Base-by-base conservation (phyloP, 1,140 invertebrate species). In the Gryon sp. region DNA sequence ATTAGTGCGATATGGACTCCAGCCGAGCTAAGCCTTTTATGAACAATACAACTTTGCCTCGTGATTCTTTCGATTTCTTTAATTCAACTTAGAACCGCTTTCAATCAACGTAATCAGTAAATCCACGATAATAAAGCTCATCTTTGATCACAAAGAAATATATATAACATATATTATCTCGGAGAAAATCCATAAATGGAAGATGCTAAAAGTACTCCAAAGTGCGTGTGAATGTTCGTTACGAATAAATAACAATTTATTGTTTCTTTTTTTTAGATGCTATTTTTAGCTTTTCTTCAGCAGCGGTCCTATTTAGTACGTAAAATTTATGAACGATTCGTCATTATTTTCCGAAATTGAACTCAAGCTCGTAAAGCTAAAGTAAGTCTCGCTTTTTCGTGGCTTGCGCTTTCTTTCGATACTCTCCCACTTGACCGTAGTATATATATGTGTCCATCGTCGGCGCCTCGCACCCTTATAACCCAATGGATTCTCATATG, bases 401-500 rank as follows among this genome's bases (percentile, higher is more conserved):
- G 45, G 43, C 59, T n/a, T 43, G 36, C 43, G 46, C 52, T 55
- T 76, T 68, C 70, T 79, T 83, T 82, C 78, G 81, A 81, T 80
- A 77, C 75, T 78, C 76, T 80, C 74, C 68, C 60, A 77, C 79
- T 84, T 83, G 81, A 84, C 80, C 83, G 19, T 83, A 66, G 63
- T 80, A 80, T 82, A 80, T 82, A 76, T 60, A n/a, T n/a, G n/a
- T n/a, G 80, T 69, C 43, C 62, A 34, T 55, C 38, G 59, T 63
- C n/a, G 41, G 68, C 70, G 55, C 59, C 40, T 70, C 63, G 46
- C 59, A 66, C 80, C 81, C 75, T 79, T 82, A 80, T 80, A 84
- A 87, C 82, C 82, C 83, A 84, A 84, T 89, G 86, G 84, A 87
- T 87, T 88, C 84, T 89, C 85, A 89, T 88, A 88, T 87, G 85